A percentile compares a stretch with the other conserved stretches of the same genome.
Evolutionary conservation across 2,113 vertebrate genomes (phyloP).

Genomic region (Pleuronectes platessa): DNA sequence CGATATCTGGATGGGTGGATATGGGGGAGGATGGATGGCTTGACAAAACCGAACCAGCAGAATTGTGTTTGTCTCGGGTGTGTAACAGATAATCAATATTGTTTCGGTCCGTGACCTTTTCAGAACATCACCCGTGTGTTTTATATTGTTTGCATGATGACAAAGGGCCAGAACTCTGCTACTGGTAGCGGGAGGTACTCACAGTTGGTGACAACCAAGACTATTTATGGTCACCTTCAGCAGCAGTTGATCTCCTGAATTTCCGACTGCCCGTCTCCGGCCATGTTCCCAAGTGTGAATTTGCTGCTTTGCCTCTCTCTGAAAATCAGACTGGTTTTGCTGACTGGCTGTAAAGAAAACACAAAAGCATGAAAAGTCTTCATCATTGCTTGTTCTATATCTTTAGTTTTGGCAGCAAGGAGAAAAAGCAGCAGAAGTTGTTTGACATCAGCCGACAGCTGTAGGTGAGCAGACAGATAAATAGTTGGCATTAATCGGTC

Average conservation of each 20-base stretch:
- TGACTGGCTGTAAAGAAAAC: neutral
- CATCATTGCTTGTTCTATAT: slow-evolving; percentile 11
- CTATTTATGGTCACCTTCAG: neutral
- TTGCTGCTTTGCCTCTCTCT: neutral
- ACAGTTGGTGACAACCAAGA: too few species aligned
- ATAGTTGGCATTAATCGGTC: slow-evolving; percentile 37
- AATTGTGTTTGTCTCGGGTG: neutral
- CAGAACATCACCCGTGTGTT: neutral
- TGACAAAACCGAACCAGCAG: too few species aligned
- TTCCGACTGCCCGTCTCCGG: too few species aligned
- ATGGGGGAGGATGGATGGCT: too few species aligned
- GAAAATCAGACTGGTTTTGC: neutral
- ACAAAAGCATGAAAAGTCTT: neutral
- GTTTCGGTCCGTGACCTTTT: neutral
- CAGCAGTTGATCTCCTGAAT: neutral
- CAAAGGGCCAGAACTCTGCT: neutral
- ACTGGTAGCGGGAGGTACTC: neutral
- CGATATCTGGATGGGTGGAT: too few species aligned
- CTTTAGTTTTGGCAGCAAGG: slow-evolving; percentile 13
- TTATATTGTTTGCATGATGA: neutral
- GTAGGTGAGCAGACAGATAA: slow-evolving; percentile 17
- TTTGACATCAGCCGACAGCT: slow-evolving; percentile 19
- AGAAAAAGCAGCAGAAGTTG: slow-evolving; percentile 1
- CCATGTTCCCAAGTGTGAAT: neutral
- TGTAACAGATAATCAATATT: neutral